phyloP scores from a whole-genome alignment of 2,797 vertebrate species.

The Trachops cirrhosus region DNA sequence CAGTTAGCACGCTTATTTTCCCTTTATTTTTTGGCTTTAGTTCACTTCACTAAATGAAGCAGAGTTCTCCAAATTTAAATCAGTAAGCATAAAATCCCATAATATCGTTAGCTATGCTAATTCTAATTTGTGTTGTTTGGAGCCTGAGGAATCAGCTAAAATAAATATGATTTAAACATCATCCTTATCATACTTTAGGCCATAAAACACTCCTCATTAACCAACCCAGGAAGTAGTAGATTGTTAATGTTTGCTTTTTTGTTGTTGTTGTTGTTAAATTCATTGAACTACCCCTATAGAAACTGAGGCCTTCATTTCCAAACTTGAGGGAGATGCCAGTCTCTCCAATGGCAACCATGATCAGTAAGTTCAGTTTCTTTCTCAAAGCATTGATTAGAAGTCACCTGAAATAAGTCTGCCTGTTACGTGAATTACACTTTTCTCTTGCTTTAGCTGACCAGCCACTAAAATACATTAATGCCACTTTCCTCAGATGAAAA shows the following conservation, averaged over 20 bases:
- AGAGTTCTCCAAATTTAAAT: not conserved
- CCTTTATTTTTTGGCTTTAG: not conserved
- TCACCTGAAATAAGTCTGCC: not conserved
- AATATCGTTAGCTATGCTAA: not conserved
- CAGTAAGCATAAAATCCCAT: not conserved
- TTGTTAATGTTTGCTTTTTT: not conserved
- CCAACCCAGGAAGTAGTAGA: not conserved
- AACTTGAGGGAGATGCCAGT: not conserved
- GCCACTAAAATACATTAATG: not conserved
- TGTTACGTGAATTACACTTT: not conserved
- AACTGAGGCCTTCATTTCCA: not conserved
- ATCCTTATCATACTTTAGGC: not conserved
- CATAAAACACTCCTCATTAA: not conserved
- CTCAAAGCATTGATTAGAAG: not conserved
- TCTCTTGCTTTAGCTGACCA: not conserved
- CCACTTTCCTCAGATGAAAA: not conserved
- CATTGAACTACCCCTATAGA: not conserved
- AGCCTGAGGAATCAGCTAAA: not conserved
- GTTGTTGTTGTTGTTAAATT: not conserved
- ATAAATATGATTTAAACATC: not conserved
- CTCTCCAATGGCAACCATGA: not conserved
- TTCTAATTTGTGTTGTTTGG: not conserved
- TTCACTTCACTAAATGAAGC: not conserved
- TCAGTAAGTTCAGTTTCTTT: not conserved
- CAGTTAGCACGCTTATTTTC: not conserved